Evolutionary conservation across 92 coral and sea anemone species (phyloP).

Genomic region (Bergia puertoricense): DNA sequence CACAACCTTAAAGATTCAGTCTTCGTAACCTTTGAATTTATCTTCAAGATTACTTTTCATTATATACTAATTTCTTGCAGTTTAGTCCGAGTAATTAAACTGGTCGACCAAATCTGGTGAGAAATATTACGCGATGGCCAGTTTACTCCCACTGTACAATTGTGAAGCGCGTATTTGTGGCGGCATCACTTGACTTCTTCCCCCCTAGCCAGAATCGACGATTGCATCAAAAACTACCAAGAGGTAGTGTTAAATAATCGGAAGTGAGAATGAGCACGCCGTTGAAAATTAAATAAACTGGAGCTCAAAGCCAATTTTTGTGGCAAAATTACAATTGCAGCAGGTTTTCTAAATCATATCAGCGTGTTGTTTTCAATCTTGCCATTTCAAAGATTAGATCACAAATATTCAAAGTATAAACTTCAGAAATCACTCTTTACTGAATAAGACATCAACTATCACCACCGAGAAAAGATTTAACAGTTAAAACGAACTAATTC

Average conservation of each 20-base stretch:
- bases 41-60: background rate
- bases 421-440: slow-evolving; percentile 11
- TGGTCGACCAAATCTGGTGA: background rate
- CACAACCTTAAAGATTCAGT: background rate
- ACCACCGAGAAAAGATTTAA: background rate
- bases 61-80: background rate
- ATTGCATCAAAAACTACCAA: slow-evolving; percentile 1
- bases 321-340: slow-evolving; percentile 18
- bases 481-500: background rate
- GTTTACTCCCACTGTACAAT: background rate
- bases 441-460: background rate
- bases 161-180: background rate
- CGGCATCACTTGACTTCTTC: slow-evolving; percentile 6
- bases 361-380: slow-evolving; percentile 37
- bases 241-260: background rate
- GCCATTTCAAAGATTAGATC: slow-evolving; percentile 44
- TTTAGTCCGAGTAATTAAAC: background rate
- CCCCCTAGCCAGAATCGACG: background rate
- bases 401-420: slow-evolving; percentile 35
- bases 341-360: slow-evolving; percentile 35
- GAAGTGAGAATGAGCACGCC: slow-evolving; percentile 1
- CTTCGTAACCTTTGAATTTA: background rate
- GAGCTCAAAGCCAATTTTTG: slow-evolving; percentile 15
- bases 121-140: background rate
- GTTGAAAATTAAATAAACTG: background rate